Percentiles rank a stretch among this genome's conserved stretches.
Evolutionary conservation across 2,113 vertebrate species (phyloP).

Genomic region (Podarcis raffonei): DNA sequence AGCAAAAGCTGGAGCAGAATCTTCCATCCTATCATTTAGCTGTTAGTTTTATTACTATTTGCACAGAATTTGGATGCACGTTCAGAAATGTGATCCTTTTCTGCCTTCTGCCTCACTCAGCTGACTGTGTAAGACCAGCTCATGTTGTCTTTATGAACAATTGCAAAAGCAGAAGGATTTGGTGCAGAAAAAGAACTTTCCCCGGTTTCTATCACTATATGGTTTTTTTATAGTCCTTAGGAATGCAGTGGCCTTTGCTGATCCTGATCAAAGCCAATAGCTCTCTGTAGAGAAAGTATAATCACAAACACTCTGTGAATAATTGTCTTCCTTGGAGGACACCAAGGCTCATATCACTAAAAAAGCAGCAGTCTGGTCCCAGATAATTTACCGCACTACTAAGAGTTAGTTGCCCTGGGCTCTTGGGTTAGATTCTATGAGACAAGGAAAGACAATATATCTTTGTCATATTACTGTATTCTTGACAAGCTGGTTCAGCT

Average conservation of each 20-base stretch:
- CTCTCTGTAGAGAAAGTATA: background rate
- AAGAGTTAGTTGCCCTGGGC: conserved; percentile 8
- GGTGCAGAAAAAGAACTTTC: too few relatives aligned
- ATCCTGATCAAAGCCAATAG: background rate
- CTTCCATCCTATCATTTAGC: background rate
- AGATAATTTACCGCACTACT: fast-evolving
- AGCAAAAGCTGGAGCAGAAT: background rate
- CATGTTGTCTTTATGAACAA: background rate
- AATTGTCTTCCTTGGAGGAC: background rate
- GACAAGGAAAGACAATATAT: fast-evolving
- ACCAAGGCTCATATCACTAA: background rate
- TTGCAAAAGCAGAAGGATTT: too few relatives aligned
- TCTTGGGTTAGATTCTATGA: background rate
- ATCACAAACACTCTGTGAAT: background rate
- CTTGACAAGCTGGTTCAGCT: conserved; percentile 49
- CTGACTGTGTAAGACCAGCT: background rate
- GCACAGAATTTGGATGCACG: background rate
- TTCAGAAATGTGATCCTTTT: background rate
- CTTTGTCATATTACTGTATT: conserved; percentile 52
- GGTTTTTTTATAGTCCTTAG: background rate
- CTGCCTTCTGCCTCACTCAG: background rate
- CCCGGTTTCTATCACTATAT: background rate
- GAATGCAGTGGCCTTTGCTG: background rate
- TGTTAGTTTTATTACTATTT: too few relatives aligned
- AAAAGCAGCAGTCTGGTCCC: background rate